Percentiles rank a stretch among this genome's conserved stretches.
phyloP scores from a whole-genome alignment of 1,140 invertebrate species.

The Aphidius gifuensis region DNA sequence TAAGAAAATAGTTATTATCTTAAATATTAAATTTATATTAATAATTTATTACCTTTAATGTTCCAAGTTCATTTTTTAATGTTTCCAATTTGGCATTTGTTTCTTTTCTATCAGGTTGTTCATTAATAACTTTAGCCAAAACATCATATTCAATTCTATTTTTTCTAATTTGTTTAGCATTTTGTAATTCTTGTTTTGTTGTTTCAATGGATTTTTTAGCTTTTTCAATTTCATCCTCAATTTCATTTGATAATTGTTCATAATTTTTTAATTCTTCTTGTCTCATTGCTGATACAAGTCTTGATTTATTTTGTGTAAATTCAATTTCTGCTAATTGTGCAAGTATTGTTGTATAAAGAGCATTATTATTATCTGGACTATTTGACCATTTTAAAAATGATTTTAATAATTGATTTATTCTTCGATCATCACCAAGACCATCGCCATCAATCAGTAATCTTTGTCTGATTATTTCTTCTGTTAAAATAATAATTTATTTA shows the following conservation, averaged over 20 bases:
- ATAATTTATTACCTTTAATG: slow-evolving; percentile 54
- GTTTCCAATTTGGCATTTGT: slow-evolving; percentile 73
- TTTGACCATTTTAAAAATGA: slow-evolving; percentile 87
- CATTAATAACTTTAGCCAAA: slow-evolving; percentile 82
- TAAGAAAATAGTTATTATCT: neutral
- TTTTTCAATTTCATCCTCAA: slow-evolving; percentile 72
- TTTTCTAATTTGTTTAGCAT: slow-evolving; percentile 80
- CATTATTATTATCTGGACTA: slow-evolving; percentile 62
- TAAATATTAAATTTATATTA: neutral
- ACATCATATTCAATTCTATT: slow-evolving; percentile 93
- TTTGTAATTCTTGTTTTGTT: slow-evolving; percentile 71
- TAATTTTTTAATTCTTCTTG: slow-evolving; percentile 81
- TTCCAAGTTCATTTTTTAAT: slow-evolving; percentile 71
- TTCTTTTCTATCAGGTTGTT: slow-evolving; percentile 84
- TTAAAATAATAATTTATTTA: slow-evolving; percentile 39
- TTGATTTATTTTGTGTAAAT: slow-evolving; percentile 82
- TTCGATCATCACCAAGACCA: slow-evolving; percentile 90
- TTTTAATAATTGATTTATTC: slow-evolving; percentile 82
- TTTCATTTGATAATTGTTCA: slow-evolving; percentile 70
- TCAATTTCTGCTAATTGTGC: slow-evolving; percentile 83
- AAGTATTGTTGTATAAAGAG: slow-evolving; percentile 76
- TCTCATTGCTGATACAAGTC: slow-evolving; percentile 77
- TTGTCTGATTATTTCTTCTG: slow-evolving; percentile 90
- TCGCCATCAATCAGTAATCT: slow-evolving; percentile 91
- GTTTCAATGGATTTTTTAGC: slow-evolving; percentile 73